These are phyloP conservation scores for Procavia capensis DNA, from an alignment of 2,113 vertebrate species.

Conservation along the genomic window DNA sequence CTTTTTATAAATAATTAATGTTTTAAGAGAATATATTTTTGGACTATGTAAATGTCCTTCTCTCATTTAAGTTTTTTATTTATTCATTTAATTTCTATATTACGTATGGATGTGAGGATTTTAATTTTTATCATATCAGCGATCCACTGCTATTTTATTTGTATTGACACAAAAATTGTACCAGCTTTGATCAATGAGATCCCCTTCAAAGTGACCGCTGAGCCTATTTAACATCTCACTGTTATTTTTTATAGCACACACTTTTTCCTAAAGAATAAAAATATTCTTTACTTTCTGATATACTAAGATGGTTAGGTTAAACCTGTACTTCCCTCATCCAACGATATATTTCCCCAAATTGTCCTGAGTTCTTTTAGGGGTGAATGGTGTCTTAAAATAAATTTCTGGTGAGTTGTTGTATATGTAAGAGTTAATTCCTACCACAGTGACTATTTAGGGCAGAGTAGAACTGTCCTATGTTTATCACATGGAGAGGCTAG, in stretches of 20 bases:
- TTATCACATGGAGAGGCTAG: not conserved
- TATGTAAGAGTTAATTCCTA: not conserved
- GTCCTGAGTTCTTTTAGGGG: not conserved
- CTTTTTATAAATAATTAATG: not conserved
- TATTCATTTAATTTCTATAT: not conserved
- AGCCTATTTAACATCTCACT: accelerated
- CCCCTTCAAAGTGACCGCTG: not conserved
- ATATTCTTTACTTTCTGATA: not conserved
- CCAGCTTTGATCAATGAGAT: not conserved
- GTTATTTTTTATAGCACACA: not conserved
- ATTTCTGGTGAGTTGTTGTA: not conserved
- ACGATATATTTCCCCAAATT: not conserved
- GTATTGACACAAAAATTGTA: not conserved
- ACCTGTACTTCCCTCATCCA: not conserved
- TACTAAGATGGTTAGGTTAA: not conserved
- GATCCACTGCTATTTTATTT: not conserved
- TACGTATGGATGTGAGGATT: not conserved
- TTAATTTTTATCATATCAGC: not conserved
- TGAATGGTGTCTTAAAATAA: not conserved
- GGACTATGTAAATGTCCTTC: no score
- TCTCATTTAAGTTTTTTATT: not conserved
- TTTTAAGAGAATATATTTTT: no score
- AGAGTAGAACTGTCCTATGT: not conserved
- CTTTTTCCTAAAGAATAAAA: no score
- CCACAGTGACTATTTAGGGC: not conserved